Base-by-base conservation (phyloP, 35 echinoderm and acorn worm species). In the Stichopus chloronotus region DNA sequence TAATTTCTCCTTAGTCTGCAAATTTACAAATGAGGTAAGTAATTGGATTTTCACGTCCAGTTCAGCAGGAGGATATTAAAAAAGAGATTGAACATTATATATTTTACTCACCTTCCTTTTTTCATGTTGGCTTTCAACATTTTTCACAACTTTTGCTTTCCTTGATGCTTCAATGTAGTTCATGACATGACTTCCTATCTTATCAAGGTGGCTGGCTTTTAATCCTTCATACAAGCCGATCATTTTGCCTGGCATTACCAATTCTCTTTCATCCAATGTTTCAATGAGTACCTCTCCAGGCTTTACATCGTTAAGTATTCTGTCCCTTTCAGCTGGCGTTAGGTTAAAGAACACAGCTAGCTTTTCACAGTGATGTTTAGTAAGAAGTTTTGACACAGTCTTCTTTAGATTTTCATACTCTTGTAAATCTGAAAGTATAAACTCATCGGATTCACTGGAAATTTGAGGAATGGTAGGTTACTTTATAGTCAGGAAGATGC, bases 191-290 rank as follows among this genome's bases (percentile, higher is more conserved):
- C 86, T 63, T 23, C 58, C 86, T 88, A 88, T 30, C 16, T 61
- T 88, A 53, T 88, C 16, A 22, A 88, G 86, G 55, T 88, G 86
- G 58, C 17, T 59, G 25, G 11, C 56, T 52, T 88, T 88, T 23
- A 88, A 63, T 88, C 86, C 86, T 63, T 63, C 55, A 71, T 63
- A 88, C 23, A 88, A 22, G 57, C 5, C 30, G n/a, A 88, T 22
- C 86, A 65, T 68, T 88, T 88, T 88, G 12, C 65, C 8, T 22
- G 86, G 58, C 86, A 65, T 88, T 5, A 88, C 65, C 16, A 59
- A 17, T 65, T 63, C 86, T 24, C 86, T 88, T 71, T 88, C 57
- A 88, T 88, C 86, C 30, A 88, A 71, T 20, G 65, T 88, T 88
- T 61, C 65, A 4, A 88, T 63, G 2, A 88, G 21, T 22, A 65